phyloP scores from a whole-genome alignment of 1,140 invertebrate genomes.

The Drosophila simulans region DNA sequence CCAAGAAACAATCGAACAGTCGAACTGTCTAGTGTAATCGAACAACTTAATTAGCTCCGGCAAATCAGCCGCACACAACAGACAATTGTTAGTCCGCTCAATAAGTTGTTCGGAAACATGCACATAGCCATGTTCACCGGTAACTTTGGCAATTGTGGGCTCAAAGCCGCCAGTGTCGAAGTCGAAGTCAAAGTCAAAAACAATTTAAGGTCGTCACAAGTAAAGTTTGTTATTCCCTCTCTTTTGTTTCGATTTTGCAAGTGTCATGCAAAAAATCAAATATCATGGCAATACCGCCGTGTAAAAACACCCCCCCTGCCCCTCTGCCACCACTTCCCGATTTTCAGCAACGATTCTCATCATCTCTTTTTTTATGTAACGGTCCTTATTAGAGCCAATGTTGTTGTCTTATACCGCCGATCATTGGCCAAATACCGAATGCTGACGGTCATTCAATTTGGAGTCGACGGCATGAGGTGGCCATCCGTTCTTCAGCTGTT shows the following conservation, averaged over 20 bases:
- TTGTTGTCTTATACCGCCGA: slow-evolving; percentile 27
- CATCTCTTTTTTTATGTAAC: slow-evolving; percentile 58
- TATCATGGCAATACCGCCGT: slow-evolving; percentile 22
- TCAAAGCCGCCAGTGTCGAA: slow-evolving; percentile 30
- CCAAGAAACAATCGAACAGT: too few relatives aligned
- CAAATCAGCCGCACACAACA: slow-evolving; percentile 44
- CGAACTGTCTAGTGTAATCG: slow-evolving; percentile 25
- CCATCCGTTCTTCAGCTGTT: slow-evolving; percentile 27
- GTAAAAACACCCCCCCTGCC: slow-evolving; percentile 9
- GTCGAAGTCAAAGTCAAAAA: slow-evolving; percentile 72
- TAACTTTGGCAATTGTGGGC: slow-evolving; percentile 25
- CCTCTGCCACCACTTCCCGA: background rate
- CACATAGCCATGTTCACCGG: slow-evolving; percentile 13
- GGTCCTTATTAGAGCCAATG: slow-evolving; percentile 60
- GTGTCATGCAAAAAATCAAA: slow-evolving; percentile 51
- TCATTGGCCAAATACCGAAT: slow-evolving; percentile 17
- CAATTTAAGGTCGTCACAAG: slow-evolving; percentile 73
- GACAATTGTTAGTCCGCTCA: slow-evolving; percentile 11
- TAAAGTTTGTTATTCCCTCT: slow-evolving; percentile 21
- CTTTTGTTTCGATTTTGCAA: slow-evolving; percentile 27
- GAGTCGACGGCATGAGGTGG: slow-evolving; percentile 13
- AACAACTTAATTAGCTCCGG: slow-evolving; percentile 72
- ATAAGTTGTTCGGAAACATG: slow-evolving; percentile 33
- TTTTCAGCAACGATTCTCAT: slow-evolving; percentile 1
- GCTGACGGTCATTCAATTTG: slow-evolving; percentile 39